phyloP scores from a whole-genome alignment of 2,888 invertebrate genomes.

The Tetragonula carbonaria region DNA sequence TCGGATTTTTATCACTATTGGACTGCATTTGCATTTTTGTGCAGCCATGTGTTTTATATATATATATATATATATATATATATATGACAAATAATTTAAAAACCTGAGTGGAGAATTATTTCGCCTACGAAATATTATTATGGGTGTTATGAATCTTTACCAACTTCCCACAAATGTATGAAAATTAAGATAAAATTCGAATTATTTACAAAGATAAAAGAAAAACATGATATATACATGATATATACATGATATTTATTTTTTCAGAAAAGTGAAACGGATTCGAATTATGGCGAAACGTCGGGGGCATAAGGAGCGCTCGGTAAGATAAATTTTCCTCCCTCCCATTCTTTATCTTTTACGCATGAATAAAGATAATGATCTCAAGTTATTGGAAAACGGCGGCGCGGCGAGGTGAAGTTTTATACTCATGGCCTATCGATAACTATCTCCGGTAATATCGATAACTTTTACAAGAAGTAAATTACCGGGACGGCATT shows the following conservation, averaged over 20 bases:
- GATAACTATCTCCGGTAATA: constrained; percentile 65
- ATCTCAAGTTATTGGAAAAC: constrained; percentile 43
- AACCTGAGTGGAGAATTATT: no score
- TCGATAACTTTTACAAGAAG: constrained; percentile 63
- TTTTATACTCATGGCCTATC: constrained; percentile 50
- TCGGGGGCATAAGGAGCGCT: neutral
- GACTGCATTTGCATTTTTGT: neutral
- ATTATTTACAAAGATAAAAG: no score
- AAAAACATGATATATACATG: no score
- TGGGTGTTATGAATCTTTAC: no score
- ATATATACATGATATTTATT: neutral
- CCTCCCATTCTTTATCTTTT: constrained; percentile 53
- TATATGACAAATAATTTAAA: no score
- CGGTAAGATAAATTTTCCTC: constrained; percentile 45
- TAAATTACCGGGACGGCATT: constrained; percentile 55
- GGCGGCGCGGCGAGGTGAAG: constrained; percentile 25
- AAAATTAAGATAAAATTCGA: no score
- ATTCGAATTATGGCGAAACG: constrained; percentile 19
- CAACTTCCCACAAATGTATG: no score
- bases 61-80: no score
- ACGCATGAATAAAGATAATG: constrained; percentile 59
- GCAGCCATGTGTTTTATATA: no score
- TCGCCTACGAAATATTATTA: no score
- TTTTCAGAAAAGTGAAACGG: constrained; percentile 2
- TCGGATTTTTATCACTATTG: neutral